Evolutionary conservation across 64 coral and sea anemone genomes (phyloP), one percentile per base, ranked within the genome.

Genomic region (Dendrophyllia cribrosa): DNA sequence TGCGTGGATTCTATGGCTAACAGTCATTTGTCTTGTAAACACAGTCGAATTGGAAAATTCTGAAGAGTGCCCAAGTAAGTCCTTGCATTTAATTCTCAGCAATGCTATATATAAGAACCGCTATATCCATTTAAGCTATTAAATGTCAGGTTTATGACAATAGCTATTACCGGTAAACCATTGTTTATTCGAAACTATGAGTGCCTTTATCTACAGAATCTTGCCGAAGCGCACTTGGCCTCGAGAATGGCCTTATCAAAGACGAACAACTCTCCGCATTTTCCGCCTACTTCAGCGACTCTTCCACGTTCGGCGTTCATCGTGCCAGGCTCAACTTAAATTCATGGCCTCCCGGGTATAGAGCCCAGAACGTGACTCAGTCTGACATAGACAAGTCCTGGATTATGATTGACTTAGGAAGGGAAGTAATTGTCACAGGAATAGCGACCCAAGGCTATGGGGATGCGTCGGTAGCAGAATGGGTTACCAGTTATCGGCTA

Each of bases 371-470:
- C 49, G 13, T 8, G 17, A 11, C 7, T 3, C 70, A 96, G 17
- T 76, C 82, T 17, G 16, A 8, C 4, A 66, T 7, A 17, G n/a
- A 43, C 14, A 87, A 87, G 12, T 43, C 61, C 1, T 93, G 91
- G 91, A 67, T 93, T 15, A 93, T 10, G 45, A 72, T 93, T 19
- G 91, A 93, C 19, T 44, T 93, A 2, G 60, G 48, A 52, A 25
- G 61, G 73, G n/a, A 85, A 9, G 25, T 60, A 34, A 20, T 87
- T 26, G 23, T 93, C 17, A 93, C 91, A 69, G 91, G 91, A 10
- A 93, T 93, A 60, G 72, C 91, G 5, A 93, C 91, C 12, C 91
- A 93, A 25, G 91, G 91, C 7, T 87, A 87, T 87, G 91, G 91
- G 4, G 83, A 77, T 10, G 51, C 51, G 23, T 86, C 56, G 0